Evolutionary conservation across 92 coral and sea anemone species (phyloP).

Genomic region (Scolanthus callimorphus): DNA sequence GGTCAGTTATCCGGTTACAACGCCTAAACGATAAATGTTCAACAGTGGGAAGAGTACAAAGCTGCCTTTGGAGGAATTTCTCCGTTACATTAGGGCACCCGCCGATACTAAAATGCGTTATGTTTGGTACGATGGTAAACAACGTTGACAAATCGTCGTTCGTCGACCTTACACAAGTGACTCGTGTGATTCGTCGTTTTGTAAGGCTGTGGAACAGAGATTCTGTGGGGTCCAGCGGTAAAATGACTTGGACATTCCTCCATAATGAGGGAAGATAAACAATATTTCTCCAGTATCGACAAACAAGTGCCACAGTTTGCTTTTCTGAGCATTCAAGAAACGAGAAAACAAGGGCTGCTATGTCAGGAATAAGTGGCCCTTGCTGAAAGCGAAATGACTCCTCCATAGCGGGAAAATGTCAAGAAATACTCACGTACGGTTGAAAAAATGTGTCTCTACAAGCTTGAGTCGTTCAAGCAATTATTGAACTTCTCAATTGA

Average conservation of each 20-base stretch:
- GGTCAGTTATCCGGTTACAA: slow-evolving; percentile 70
- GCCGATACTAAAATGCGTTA: slow-evolving; percentile 70
- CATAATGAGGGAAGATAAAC: slow-evolving; percentile 76
- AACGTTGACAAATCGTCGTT: slow-evolving; percentile 60
- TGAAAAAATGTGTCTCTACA: too few relatives aligned
- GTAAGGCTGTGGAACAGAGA: slow-evolving; percentile 58
- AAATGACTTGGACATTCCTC: slow-evolving; percentile 61
- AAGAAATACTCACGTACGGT: too few relatives aligned
- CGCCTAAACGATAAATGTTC: slow-evolving; percentile 77
- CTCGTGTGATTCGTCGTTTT: slow-evolving; percentile 65
- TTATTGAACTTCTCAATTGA: too few relatives aligned
- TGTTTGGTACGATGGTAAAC: slow-evolving; percentile 58
- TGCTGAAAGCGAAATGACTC: slow-evolving; percentile 34
- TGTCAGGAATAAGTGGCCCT: slow-evolving; percentile 90
- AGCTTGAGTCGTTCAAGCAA: too few relatives aligned
- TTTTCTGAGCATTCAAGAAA: slow-evolving; percentile 64
- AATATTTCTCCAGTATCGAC: slow-evolving; percentile 73
- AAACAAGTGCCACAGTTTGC: slow-evolving; percentile 78
- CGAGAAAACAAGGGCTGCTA: slow-evolving; percentile 78
- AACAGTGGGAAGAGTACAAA: slow-evolving; percentile 47
- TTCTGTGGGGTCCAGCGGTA: slow-evolving; percentile 65
- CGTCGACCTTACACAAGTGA: slow-evolving; percentile 68
- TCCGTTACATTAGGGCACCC: slow-evolving; percentile 88
- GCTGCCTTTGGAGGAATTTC: slow-evolving; percentile 52
- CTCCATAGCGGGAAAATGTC: too few relatives aligned